A percentile compares a stretch with the other conserved stretches of the same genome.
Evolutionary conservation across 2,113 vertebrate genomes (phyloP).

Genomic region (Spea bombifrons): DNA sequence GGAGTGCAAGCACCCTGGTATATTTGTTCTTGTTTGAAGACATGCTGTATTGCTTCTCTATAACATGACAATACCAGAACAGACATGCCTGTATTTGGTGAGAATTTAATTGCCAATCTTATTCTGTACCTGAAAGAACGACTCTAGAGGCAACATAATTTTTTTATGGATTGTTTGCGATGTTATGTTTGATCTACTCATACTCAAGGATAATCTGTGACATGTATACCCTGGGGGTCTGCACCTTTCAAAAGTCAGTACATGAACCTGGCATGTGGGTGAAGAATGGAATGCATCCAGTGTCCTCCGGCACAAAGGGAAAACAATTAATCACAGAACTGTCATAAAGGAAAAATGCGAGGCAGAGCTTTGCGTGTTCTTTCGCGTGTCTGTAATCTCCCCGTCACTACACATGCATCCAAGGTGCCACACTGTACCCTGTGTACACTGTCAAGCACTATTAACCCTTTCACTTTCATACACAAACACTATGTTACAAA

Average conservation of each 20-base stretch:
- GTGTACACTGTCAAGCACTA: too few species aligned
- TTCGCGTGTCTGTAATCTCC: neutral
- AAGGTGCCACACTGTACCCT: neutral
- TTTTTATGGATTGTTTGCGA: constrained; percentile 22
- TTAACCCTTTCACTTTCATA: too few species aligned
- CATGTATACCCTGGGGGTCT: constrained; percentile 19
- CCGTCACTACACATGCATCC: constrained; percentile 1
- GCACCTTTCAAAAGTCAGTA: constrained; percentile 21
- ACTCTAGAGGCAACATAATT: neutral
- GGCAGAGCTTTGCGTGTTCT: neutral
- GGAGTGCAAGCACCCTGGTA: neutral
- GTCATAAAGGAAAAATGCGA: constrained; percentile 23
- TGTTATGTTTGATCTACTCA: constrained; percentile 28
- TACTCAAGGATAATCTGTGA: constrained; percentile 19
- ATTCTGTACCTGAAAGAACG: constrained; percentile 9
- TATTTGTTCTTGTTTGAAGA: constrained; percentile 19
- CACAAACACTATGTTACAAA: too few species aligned
- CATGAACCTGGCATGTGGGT: constrained; percentile 38
- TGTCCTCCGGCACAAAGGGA: constrained; percentile 25
- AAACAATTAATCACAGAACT: constrained; percentile 37
- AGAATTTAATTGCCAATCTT: constrained; percentile 23
- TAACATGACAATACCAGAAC: constrained; percentile 28
- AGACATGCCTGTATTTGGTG: constrained; percentile 16
- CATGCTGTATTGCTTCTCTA: neutral
- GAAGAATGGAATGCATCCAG: constrained; percentile 33